Base-by-base conservation (phyloP, 2,797 vertebrate genomes). In the Aplochiton taeniatus region DNA sequence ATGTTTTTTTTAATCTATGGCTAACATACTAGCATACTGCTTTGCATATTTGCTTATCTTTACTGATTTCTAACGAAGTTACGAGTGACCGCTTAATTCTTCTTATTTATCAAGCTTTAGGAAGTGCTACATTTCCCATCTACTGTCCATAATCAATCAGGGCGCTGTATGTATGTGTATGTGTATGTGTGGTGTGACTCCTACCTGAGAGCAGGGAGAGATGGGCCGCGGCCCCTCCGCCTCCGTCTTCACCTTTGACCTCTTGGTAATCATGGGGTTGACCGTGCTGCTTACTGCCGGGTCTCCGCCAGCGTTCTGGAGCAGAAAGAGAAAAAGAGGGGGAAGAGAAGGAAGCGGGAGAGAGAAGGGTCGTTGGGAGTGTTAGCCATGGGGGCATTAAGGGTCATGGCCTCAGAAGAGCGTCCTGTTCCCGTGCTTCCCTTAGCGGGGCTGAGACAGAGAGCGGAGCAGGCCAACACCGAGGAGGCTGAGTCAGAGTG, bases 171-270 rank as follows among this genome's bases (percentile, higher is more conserved):
- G 57, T 8, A 6, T 59, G 42, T 41, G 41, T 7, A 11, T 16
- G n/a, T 45, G 11, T 44, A 9, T 43, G 13, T 44, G 45, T 57
- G 49, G 1, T 4, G 8, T 42, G 41, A 57, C 0, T 20, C 57
- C 41, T 68, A 98, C 97, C 94, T 98, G 96, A 48, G 93, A 90
- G 41, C 89, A 81, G 0, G 95, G 95, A 17, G 96, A 98, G 53
- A 94, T 90, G 50, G 95, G 91, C 20, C 74, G 81, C 43, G 89
- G 83, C 52, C 86, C 91, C 57, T 95, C 94, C 0, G 82, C 87
- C 86, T 96, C 94, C 0, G 90, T 94, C 90, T 96, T 96, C 80
- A 96, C 94, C 78, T 95, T 96, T 83, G 92, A 94, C 80, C 94
- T 93, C 70, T 95, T 96, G 70, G 93, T 91, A 74, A 94, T 92